Evolutionary conservation across 2,888 invertebrate genomes (phyloP).

Genomic region (Dryocosmus kuriphilus): DNA sequence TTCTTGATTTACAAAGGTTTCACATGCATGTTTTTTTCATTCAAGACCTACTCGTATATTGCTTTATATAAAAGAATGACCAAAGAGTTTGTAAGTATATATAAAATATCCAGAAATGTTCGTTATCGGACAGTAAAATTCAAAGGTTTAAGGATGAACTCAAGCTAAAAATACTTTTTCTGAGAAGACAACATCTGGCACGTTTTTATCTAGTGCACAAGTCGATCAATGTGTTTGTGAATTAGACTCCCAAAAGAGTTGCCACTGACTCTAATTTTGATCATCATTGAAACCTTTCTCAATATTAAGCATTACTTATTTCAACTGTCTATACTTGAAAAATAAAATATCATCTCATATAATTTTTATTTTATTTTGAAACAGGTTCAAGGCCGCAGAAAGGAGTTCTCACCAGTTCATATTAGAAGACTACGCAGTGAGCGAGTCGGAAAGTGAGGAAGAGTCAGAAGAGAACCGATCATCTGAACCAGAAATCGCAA

Average conservation of each 20-base stretch:
- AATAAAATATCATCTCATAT: background rate
- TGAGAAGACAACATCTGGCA: slow-evolving; percentile 33
- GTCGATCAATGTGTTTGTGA: slow-evolving; percentile 3
- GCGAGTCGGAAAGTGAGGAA: slow-evolving; percentile 79
- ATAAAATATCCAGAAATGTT: slow-evolving; percentile 5
- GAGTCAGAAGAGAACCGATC: slow-evolving; percentile 74
- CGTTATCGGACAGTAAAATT: slow-evolving; percentile 37
- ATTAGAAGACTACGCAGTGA: slow-evolving; percentile 74
- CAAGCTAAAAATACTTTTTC: slow-evolving; percentile 31
- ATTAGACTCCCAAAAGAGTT: background rate
- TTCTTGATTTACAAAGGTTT: background rate
- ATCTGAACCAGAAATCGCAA: slow-evolving; percentile 68
- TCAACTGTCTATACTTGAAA: background rate
- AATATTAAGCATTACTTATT: slow-evolving; percentile 23
- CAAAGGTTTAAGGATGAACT: slow-evolving; percentile 29
- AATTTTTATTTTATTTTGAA: slow-evolving; percentile 29
- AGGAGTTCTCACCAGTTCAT: slow-evolving; percentile 68
- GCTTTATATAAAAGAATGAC: slow-evolving; percentile 24
- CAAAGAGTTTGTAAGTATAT: slow-evolving; percentile 5
- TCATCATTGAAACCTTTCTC: background rate
- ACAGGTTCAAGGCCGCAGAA: slow-evolving; percentile 70
- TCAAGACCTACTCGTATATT: slow-evolving; percentile 23
- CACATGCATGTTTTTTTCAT: slow-evolving; percentile 14
- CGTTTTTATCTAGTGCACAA: slow-evolving; percentile 18
- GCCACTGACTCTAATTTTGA: background rate